Base-by-base conservation (phyloP, 37 sponge, comb jelly and placozoan species). In the Cliona cf. orientalis region DNA sequence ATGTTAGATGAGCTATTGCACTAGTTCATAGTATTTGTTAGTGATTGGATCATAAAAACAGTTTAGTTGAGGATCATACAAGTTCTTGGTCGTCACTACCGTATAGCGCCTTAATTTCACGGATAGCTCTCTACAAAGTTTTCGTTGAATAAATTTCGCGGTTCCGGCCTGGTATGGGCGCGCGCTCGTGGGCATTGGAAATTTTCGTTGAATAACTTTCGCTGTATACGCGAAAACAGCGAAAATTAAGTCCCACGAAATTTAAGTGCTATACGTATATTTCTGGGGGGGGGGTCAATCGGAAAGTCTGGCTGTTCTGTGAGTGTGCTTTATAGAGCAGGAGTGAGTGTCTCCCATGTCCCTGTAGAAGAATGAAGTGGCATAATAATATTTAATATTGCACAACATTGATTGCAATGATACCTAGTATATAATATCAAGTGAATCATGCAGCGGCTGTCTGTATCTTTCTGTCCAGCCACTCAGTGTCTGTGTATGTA, bases 1-100 rank as follows among this genome's bases (percentile, higher is more conserved):
- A 76, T n/a, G n/a, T n/a, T n/a, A n/a, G n/a, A n/a, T n/a, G n/a
- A n/a, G n/a, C n/a, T n/a, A n/a, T 26, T 79, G 61, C 11, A 56
- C 72, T 38, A 96, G 83, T 23, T 94, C 91, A 84, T 96, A 96
- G 76, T 93, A 96, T 58, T 96, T 96, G 53, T 70, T 61, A 17
- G 91, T 96, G 63, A 80, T 79, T 5, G 97, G 97, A 55, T 96
- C 94, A 73, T 86, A 96, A 69, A 90, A 96, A 46, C 94, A 96
- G 82, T 91, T 90, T 6, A 96, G 63, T 5, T 81, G 77, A 32
- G 94, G 80, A 49, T 96, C 97, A 60, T 96, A 96, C 69, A 93
- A n/a, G n/a, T n/a, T n/a, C n/a, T n/a, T n/a, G n/a, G n/a, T n/a
- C n/a, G n/a, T n/a, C n/a, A n/a, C n/a, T n/a, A n/a, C n/a, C n/a